phyloP scores from a whole-genome alignment of 2,888 invertebrate species.

The Belgica antarctica region DNA sequence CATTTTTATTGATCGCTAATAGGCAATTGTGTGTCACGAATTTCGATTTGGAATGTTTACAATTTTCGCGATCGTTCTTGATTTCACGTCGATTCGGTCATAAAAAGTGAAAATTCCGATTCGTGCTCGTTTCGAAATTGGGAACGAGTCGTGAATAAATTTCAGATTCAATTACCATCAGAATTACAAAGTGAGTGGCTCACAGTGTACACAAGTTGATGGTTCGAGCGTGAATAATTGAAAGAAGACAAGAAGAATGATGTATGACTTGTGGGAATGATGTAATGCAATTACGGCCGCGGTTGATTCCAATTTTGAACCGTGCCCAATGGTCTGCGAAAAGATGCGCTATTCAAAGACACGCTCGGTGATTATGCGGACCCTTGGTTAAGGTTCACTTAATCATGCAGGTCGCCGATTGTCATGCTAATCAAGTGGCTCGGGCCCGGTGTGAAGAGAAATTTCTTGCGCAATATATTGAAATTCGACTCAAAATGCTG shows the following conservation, averaged over 20 bases:
- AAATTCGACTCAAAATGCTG: too few relatives aligned
- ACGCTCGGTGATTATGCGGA: too few relatives aligned
- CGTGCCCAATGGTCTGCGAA: background rate
- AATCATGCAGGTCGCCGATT: too few relatives aligned
- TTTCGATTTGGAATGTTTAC: conserved; percentile 8
- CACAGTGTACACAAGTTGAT: conserved; percentile 1
- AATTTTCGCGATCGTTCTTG: conserved; percentile 13
- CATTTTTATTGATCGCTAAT: conserved; percentile 28
- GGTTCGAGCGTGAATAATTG: conserved; percentile 25
- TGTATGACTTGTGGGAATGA: conserved; percentile 16
- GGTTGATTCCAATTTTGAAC: background rate
- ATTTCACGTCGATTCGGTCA: conserved; percentile 5
- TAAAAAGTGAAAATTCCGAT: conserved; percentile 16
- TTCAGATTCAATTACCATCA: conserved; percentile 23
- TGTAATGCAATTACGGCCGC: conserved; percentile 20
- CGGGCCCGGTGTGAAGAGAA: too few relatives aligned
- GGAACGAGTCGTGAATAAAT: conserved; percentile 23
- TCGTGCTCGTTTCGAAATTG: conserved; percentile 1
- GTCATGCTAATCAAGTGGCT: too few relatives aligned
- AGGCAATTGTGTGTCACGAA: conserved; percentile 13
- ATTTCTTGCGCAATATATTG: too few relatives aligned
- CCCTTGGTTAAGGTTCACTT: too few relatives aligned
- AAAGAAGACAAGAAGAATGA: too few relatives aligned
- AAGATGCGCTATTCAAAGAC: too few relatives aligned
- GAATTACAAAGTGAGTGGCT: background rate